phyloP scores from a whole-genome alignment of 2,797 vertebrate genomes.

The Scyliorhinus canicula region DNA sequence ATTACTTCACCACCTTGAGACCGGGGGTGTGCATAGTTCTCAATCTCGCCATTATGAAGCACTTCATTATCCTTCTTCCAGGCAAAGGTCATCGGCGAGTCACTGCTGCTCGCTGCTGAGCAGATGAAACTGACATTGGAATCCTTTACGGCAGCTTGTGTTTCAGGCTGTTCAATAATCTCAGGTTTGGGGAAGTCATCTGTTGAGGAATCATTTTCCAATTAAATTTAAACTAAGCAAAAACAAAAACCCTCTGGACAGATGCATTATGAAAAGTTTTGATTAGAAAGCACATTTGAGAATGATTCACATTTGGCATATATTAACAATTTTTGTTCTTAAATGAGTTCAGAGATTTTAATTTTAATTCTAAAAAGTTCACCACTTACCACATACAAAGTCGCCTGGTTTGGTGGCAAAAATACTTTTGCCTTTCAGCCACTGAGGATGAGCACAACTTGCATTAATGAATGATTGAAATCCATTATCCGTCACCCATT shows the following conservation, averaged over 20 bases:
- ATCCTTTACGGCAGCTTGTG: slow-evolving; percentile 82
- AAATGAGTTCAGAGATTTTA: not conserved
- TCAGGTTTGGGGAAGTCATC: slow-evolving; percentile 97
- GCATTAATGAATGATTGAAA: slow-evolving; percentile 78
- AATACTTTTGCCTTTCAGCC: slow-evolving; percentile 82
- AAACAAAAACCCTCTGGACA: not conserved
- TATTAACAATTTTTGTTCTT: not conserved
- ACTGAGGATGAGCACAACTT: slow-evolving; percentile 90
- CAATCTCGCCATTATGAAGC: slow-evolving; percentile 79
- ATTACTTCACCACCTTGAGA: slow-evolving; percentile 77
- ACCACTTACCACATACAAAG: slow-evolving; percentile 89
- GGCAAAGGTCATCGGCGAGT: slow-evolving; percentile 96
- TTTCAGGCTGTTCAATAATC: slow-evolving; percentile 94
- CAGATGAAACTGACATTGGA: slow-evolving; percentile 89
- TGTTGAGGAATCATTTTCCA: slow-evolving; percentile 49
- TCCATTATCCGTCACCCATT: slow-evolving; percentile 84
- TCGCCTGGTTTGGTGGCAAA: slow-evolving; percentile 76
- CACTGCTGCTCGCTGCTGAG: slow-evolving; percentile 91
- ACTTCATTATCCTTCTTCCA: slow-evolving; percentile 97
- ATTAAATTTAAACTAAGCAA: not conserved
- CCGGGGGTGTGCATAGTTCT: slow-evolving; percentile 83
- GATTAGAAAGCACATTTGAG: not conserved
- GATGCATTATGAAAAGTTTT: not conserved
- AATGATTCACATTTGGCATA: not conserved
- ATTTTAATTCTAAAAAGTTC: not conserved